phyloP scores from a whole-genome alignment of 92 coral and sea anemone species.

The Zoanthus sociatus region DNA sequence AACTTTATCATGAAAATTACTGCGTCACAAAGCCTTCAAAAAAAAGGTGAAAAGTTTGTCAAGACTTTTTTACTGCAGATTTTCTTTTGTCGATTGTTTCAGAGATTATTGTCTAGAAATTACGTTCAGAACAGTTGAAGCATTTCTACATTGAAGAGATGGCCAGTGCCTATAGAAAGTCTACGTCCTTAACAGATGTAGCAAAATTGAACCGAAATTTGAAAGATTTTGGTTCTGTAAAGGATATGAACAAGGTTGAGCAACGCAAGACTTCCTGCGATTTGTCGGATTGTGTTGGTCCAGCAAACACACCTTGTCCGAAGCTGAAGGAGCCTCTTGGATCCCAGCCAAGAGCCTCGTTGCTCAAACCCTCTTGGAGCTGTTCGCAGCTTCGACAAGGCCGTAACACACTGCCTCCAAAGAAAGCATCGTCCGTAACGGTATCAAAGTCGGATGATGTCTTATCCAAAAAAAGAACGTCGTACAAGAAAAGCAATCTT shows the following conservation, averaged over 20 bases:
- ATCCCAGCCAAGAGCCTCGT: neutral
- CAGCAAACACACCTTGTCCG: neutral
- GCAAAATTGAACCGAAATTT: neutral
- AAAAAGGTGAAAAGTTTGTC: neutral
- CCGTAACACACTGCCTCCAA: neutral
- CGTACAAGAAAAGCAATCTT: neutral
- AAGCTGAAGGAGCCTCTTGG: conserved; percentile 1
- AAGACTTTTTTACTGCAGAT: neutral
- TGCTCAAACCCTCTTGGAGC: neutral
- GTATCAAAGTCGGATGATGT: neutral
- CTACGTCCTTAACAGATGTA: conserved; percentile 11
- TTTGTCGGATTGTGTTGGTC: conserved; percentile 25
- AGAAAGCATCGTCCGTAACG: neutral
- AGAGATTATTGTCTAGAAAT: neutral
- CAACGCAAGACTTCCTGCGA: neutral
- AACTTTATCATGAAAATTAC: neutral
- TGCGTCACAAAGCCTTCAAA: neutral
- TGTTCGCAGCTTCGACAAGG: neutral
- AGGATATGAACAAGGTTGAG: too few species aligned
- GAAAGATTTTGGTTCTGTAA: neutral
- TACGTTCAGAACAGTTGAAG: neutral
- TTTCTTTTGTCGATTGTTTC: neutral
- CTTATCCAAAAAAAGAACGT: neutral
- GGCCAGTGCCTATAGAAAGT: conserved; percentile 2
- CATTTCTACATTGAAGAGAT: neutral